phyloP scores from a whole-genome alignment of 2,888 invertebrate species.

The Dendrolimus houi region DNA sequence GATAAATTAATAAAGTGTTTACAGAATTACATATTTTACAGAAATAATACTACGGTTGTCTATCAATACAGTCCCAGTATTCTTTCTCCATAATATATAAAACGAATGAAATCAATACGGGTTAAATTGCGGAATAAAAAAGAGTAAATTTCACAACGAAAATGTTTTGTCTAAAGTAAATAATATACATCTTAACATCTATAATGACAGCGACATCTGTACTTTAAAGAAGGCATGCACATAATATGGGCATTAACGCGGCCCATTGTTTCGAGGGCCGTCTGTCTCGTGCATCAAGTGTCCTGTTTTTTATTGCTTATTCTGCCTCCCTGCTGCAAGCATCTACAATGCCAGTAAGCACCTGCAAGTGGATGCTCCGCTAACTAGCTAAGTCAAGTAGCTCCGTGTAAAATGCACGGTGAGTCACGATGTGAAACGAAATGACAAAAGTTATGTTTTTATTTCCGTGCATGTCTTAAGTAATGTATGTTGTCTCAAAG shows the following conservation, averaged over 20 bases:
- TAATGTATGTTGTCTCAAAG: too few relatives aligned
- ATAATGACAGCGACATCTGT: constrained; percentile 45
- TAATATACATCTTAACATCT: constrained; percentile 8
- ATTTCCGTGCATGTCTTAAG: too few relatives aligned
- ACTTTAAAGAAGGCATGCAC: constrained; percentile 18
- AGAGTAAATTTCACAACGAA: background rate
- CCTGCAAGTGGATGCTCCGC: background rate
- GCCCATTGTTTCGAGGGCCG: constrained; percentile 61
- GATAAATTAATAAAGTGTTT: too few relatives aligned
- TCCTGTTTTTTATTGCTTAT: constrained; percentile 57
- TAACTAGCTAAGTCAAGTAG: background rate
- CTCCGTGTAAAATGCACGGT: constrained; percentile 8
- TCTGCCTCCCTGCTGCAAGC: constrained; percentile 19
- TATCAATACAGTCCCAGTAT: too few relatives aligned
- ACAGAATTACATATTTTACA: too few relatives aligned
- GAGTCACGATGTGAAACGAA: background rate
- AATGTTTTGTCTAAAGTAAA: constrained; percentile 6
- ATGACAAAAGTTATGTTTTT: background rate
- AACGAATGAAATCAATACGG: background rate
- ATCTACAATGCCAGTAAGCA: background rate
- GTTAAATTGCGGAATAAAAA: background rate
- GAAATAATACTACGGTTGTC: too few relatives aligned
- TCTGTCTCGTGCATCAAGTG: constrained; percentile 61
- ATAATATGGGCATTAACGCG: constrained; percentile 56
- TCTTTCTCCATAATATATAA: background rate